These are phyloP conservation scores for Enhydra lutris DNA, from an alignment of 2,113 vertebrate species.

Conservation along the genomic window DNA sequence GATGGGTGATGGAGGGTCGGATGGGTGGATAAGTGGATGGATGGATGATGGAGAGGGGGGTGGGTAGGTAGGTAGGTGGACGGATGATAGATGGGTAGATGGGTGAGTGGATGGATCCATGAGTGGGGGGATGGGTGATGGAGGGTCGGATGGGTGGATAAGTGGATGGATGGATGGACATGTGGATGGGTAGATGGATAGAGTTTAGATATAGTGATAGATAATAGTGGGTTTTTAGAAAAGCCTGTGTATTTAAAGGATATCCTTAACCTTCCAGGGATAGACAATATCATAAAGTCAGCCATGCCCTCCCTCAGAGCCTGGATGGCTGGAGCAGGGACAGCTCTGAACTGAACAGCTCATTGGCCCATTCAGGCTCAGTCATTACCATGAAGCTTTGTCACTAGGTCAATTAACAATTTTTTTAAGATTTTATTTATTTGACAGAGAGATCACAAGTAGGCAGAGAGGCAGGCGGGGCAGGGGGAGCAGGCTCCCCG, in stretches of 20 bases:
- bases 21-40: not conserved
- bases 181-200: not conserved
- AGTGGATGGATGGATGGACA: too few relatives aligned
- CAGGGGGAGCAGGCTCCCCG: too few relatives aligned
- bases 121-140: not conserved
- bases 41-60: too few relatives aligned
- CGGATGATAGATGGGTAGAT: not conserved
- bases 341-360: not conserved
- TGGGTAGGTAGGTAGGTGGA: too few relatives aligned
- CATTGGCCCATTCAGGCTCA: not conserved
- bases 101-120: not conserved
- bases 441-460: not conserved
- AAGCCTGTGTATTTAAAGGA: not conserved
- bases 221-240: not conserved
- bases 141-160: not conserved
- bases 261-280: not conserved
- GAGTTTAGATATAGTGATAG: not conserved
- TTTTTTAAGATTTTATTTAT: not conserved
- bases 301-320: not conserved
- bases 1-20: not conserved
- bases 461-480: too few relatives aligned
- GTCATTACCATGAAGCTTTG: not conserved
- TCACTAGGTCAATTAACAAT: not conserved
- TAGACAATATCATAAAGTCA: not conserved
- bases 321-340: not conserved